These are phyloP conservation scores for Nipponia nippon DNA, from an alignment of 2,113 vertebrate species.

Conservation along the genomic window DNA sequence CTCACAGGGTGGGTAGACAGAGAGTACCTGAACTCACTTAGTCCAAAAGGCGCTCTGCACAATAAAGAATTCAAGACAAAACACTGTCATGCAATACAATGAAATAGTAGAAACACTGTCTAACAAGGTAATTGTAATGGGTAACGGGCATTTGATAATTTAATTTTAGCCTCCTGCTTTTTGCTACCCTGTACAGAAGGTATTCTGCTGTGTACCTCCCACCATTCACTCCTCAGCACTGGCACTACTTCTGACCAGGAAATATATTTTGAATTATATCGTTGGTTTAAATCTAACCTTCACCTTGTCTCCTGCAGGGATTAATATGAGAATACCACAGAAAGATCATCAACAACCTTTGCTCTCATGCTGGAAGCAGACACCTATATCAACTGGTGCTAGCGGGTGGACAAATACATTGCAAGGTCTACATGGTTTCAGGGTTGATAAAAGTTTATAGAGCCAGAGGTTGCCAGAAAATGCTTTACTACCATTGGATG, in stretches of 20 bases:
- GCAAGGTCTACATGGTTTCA: not conserved
- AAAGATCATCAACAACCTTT: not conserved
- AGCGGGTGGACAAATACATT: not conserved
- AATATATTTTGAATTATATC: not conserved
- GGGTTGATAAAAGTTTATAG: conserved; percentile 15
- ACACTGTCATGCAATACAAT: not conserved
- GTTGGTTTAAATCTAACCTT: not conserved
- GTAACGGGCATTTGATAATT: not conserved
- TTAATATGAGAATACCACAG: not conserved
- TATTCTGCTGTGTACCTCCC: not conserved
- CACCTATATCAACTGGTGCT: not conserved
- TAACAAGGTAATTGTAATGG: not conserved
- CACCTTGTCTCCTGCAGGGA: not conserved
- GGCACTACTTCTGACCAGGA: not conserved
- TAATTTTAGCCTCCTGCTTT: not conserved
- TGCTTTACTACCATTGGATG: not conserved
- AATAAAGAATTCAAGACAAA: not conserved
- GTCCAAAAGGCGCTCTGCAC: not conserved
- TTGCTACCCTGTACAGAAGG: not conserved
- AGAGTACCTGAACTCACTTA: not conserved
- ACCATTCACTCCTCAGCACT: fast-evolving
- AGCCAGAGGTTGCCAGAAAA: not conserved
- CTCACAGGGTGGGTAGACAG: not conserved
- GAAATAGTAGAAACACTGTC: not conserved
- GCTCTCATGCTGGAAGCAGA: not conserved